A percentile compares a stretch with the other conserved stretches of the same genome.
These are phyloP conservation scores for Xanthostigma xanthostigma DNA, from an alignment of 2,888 invertebrate species.

Conservation along the genomic window DNA sequence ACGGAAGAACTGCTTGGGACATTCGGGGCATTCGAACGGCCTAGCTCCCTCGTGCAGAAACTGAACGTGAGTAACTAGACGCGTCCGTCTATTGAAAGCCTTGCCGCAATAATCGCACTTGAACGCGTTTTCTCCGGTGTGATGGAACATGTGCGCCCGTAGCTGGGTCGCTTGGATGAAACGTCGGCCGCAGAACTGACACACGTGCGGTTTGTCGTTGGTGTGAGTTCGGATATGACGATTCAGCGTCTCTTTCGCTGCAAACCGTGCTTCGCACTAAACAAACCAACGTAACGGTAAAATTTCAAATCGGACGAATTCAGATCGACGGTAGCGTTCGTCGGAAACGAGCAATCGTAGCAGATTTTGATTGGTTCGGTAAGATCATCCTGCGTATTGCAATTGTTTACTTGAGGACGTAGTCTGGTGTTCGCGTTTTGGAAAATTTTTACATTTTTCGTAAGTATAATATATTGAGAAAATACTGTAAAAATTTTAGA, in stretches of 20 bases:
- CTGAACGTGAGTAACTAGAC: constrained; percentile 40
- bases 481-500: too few relatives aligned
- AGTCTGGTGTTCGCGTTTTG: too few relatives aligned
- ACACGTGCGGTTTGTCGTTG: constrained; percentile 42
- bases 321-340: too few relatives aligned
- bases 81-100: constrained; percentile 28
- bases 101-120: constrained; percentile 44
- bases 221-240: constrained; percentile 32
- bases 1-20: constrained; percentile 41
- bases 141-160: constrained; percentile 61
- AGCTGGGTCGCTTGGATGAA: constrained; percentile 75
- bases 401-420: too few relatives aligned
- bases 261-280: constrained; percentile 63
- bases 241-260: constrained; percentile 59
- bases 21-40: constrained; percentile 39
- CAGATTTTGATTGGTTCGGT: too few relatives aligned
- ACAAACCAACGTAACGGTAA: constrained; percentile 11
- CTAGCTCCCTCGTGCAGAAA: constrained; percentile 47
- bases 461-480: too few relatives aligned
- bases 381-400: too few relatives aligned
- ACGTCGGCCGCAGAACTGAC: constrained; percentile 55
- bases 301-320: too few relatives aligned
- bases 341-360: too few relatives aligned
- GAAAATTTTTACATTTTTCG: too few relatives aligned
- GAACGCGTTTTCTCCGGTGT: constrained; percentile 52